Evolutionary conservation across 2,113 vertebrate species (phyloP).

Genomic region (Cyanocitta stelleri): DNA sequence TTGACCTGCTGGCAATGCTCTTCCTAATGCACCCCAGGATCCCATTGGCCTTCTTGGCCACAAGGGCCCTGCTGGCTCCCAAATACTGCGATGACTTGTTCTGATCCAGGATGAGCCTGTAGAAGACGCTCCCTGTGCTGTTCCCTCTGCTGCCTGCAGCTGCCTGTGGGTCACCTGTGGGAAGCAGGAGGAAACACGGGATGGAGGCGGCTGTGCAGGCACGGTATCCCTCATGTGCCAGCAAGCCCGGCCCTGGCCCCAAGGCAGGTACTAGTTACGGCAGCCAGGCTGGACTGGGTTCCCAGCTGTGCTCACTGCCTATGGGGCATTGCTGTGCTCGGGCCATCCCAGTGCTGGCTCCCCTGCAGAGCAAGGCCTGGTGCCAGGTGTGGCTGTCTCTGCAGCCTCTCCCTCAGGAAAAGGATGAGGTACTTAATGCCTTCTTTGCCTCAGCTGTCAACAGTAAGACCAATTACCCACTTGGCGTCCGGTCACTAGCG

Average conservation of each 20-base stretch:
- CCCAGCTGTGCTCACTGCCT: not conserved
- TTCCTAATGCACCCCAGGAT: not conserved
- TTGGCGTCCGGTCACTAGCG: fast-evolving
- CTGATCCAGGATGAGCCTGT: not conserved
- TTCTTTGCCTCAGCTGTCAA: not conserved
- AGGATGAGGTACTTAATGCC: not conserved
- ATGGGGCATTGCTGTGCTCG: not conserved
- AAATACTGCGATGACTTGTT: fast-evolving
- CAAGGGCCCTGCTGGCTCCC: not conserved
- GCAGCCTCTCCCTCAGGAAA: not conserved
- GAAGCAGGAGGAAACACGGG: not conserved
- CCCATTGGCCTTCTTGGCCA: no score
- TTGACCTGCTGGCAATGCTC: not conserved
- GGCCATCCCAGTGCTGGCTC: not conserved
- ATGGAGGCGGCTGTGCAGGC: fast-evolving
- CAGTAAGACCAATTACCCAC: not conserved
- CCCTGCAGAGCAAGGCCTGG: no score
- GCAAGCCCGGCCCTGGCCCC: not conserved
- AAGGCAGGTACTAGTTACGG: not conserved
- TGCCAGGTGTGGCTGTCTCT: no score
- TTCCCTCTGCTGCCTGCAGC: not conserved
- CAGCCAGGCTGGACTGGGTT: not conserved
- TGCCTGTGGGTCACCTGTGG: not conserved
- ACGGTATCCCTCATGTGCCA: fast-evolving
- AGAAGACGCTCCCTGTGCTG: not conserved